A percentile compares a stretch with the other conserved stretches of the same genome.
Evolutionary conservation across 2,888 invertebrate genomes (phyloP).

Genomic region (Troides aeacus): DNA sequence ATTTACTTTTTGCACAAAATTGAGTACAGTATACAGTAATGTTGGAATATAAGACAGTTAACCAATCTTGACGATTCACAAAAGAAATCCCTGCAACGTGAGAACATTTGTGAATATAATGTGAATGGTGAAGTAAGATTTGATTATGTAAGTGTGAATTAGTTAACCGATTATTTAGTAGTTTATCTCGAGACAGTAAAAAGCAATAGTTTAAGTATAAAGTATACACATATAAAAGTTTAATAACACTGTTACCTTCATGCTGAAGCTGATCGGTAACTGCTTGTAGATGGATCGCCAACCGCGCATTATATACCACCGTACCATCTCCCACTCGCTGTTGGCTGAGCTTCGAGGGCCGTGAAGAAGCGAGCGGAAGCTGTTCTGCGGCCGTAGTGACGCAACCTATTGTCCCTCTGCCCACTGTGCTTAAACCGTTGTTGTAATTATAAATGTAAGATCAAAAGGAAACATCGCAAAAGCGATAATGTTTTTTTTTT

Average conservation of each 20-base stretch:
- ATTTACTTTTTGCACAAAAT: not conserved
- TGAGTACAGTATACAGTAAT: not conserved
- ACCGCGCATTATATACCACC: conserved; percentile 68
- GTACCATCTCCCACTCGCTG: conserved; percentile 65
- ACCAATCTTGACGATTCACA: conserved; percentile 1
- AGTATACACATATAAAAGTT: conserved; percentile 30
- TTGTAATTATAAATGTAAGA: conserved; percentile 37
- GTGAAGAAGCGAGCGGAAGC: conserved; percentile 69
- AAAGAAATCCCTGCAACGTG: conserved; percentile 14
- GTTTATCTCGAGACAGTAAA: conserved; percentile 7
- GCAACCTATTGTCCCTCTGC: conserved; percentile 69
- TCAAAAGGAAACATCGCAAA: conserved; percentile 21
- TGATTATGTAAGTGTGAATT: conserved; percentile 18
- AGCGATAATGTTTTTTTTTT: not conserved
- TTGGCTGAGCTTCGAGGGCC: conserved; percentile 46
- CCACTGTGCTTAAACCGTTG: conserved; percentile 37
- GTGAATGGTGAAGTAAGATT: conserved; percentile 18
- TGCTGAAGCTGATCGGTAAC: conserved; percentile 69
- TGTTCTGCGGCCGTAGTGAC: conserved; percentile 56
- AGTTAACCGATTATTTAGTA: conserved; percentile 9
- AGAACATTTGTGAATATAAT: conserved; percentile 18
- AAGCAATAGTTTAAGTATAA: not conserved
- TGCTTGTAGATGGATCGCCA: conserved; percentile 64
- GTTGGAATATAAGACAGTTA: conserved; percentile 1
- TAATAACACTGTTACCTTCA: conserved; percentile 65